These are phyloP conservation scores for Andrena bucephala DNA, from an alignment of 2,888 invertebrate species.

Conservation along the genomic window DNA sequence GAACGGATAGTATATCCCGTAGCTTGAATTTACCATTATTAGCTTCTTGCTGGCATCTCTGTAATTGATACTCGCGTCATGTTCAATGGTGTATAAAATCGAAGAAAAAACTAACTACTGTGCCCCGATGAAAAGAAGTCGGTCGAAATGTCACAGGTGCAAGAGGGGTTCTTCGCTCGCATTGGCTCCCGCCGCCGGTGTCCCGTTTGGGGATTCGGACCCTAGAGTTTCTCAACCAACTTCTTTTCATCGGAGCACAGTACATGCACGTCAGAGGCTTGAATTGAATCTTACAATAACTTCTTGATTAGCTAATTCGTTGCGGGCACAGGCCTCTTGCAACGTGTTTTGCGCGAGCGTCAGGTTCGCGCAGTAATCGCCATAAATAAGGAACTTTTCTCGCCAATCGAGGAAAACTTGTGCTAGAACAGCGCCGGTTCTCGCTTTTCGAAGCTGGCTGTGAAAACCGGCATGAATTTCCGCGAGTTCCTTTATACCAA, in stretches of 20 bases:
- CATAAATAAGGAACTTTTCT: conserved; percentile 96
- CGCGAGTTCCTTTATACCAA: conserved; percentile 94
- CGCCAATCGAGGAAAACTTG: conserved; percentile 96
- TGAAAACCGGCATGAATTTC: conserved; percentile 95
- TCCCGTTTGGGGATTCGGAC: no score
- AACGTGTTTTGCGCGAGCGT: conserved; percentile 94
- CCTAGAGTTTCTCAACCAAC: no score
- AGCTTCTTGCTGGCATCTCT: conserved; percentile 97
- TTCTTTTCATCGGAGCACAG: no score
- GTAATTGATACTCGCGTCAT: conserved; percentile 55
- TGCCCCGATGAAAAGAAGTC: no score
- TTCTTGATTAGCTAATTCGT: conserved; percentile 88
- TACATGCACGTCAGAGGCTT: conserved; percentile 78
- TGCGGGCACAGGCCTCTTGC: conserved; percentile 90
- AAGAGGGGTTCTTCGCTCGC: no score
- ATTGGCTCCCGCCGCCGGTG: no score
- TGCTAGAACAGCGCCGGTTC: conserved; percentile 86
- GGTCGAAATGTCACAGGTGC: no score
- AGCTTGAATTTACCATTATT: conserved; percentile 98
- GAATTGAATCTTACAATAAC: conserved; percentile 90
- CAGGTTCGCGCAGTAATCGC: conserved; percentile 97
- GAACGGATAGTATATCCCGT: conserved; percentile 97
- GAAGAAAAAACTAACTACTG: neutral
- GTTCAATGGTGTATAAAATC: neutral
- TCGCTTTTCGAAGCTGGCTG: conserved; percentile 91